Percentiles rank a stretch among this genome's conserved stretches.
These are phyloP conservation scores for Carcharodon carcharias DNA, from an alignment of 2,797 vertebrate species.

Conservation along the genomic window DNA sequence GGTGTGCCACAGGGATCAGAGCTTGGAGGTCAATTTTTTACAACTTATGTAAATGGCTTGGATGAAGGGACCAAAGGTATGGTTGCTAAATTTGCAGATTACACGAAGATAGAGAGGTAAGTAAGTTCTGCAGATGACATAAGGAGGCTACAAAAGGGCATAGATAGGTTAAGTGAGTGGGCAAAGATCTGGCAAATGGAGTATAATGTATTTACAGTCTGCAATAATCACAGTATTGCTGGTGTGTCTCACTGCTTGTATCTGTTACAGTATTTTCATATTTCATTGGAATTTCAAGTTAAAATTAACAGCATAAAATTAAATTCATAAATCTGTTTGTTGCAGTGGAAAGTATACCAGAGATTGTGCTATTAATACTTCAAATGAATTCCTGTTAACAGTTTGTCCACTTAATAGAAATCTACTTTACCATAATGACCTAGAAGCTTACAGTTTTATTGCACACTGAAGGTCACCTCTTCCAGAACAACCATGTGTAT, in stretches of 20 bases:
- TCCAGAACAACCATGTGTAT: neutral
- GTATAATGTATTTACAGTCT: neutral
- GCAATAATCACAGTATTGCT: neutral
- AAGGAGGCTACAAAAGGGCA: too few species aligned
- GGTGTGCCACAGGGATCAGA: too few species aligned
- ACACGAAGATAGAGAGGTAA: too few species aligned
- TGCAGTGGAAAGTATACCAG: slow-evolving; percentile 30
- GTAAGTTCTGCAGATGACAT: too few species aligned
- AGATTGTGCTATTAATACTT: slow-evolving; percentile 38
- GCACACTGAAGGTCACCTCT: neutral
- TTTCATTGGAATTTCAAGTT: slow-evolving; percentile 25
- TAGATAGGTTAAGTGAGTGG: too few species aligned
- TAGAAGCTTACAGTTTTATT: slow-evolving; percentile 8
- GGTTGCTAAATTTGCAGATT: too few species aligned
- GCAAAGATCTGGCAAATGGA: too few species aligned
- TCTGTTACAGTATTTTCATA: slow-evolving; percentile 17
- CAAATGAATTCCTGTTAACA: slow-evolving; percentile 35
- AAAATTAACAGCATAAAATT: slow-evolving; percentile 35
- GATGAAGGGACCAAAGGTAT: too few species aligned
- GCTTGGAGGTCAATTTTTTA: too few species aligned
- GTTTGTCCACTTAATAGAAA: slow-evolving; percentile 35
- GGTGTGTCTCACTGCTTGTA: neutral
- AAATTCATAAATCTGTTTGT: slow-evolving; percentile 36
- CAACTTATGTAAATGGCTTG: too few species aligned
- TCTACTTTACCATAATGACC: slow-evolving; percentile 22